phyloP scores from a whole-genome alignment of 2,797 vertebrate genomes.

The Epinephelus coioides region DNA sequence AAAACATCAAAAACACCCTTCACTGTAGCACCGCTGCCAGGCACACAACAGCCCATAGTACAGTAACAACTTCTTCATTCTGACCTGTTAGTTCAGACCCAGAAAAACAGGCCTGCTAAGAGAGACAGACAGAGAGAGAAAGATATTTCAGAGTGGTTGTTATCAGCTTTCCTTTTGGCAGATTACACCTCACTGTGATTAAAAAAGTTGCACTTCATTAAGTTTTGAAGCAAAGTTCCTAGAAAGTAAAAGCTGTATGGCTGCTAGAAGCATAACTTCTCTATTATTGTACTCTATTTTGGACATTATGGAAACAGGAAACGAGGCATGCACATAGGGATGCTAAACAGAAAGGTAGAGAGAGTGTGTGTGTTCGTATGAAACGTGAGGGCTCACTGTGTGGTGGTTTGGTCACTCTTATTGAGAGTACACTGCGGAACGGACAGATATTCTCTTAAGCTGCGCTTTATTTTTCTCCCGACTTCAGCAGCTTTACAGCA shows the following conservation, averaged over 20 bases:
- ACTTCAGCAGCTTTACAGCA: too few relatives aligned
- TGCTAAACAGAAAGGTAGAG: background rate
- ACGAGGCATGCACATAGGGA: background rate
- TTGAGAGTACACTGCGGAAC: too few relatives aligned
- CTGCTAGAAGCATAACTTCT: background rate
- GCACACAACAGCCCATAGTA: background rate
- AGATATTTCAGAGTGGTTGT: constrained; percentile 19
- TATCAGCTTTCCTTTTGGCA: constrained; percentile 20
- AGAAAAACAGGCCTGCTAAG: constrained; percentile 20
- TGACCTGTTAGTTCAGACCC: constrained; percentile 17
- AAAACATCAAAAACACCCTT: constrained; percentile 39
- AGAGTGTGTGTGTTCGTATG: background rate
- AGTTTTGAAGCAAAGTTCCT: constrained; percentile 20
- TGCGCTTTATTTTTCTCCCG: too few relatives aligned
- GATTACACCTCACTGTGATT: background rate
- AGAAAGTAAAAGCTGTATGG: constrained; percentile 10
- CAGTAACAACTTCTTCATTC: constrained; percentile 24
- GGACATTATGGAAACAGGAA: constrained; percentile 21
- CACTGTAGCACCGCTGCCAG: constrained; percentile 15
- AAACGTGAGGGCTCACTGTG: background rate
- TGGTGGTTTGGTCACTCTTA: background rate
- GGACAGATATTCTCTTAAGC: too few relatives aligned
- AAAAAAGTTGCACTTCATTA: constrained; percentile 7
- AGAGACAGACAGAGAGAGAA: constrained; percentile 1
- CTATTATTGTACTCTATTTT: background rate